Evolutionary conservation across 2,113 vertebrate species (phyloP), one percentile per base, ranked within the genome.

Genomic region (Pungitius pungitius): DNA sequence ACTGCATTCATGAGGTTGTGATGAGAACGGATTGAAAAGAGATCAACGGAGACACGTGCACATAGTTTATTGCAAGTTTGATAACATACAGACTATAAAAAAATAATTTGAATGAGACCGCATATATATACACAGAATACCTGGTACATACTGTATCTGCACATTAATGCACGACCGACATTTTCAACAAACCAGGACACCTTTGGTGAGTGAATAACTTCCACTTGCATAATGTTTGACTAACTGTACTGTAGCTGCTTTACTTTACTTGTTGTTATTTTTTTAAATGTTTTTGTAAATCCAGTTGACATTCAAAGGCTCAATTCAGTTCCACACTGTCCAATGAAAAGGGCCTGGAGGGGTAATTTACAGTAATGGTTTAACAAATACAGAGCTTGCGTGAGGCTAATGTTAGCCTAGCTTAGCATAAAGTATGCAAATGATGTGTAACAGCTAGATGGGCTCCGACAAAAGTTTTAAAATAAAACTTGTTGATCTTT

Each of bases 121-220:
- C 60, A 81, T 70, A 60, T 75, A 73, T 61, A 59, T 51, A 69
- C 65, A 80, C 71, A 75, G 54, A 75, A 56, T 52, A 65, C 66
- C 37, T 54, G 60, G 17, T 65, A 54, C 58, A 52, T 51, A 42
- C 77, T 64, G 35, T 65, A 54, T 64, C 35, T 45, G 20, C n/a
- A 58, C 27, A 65, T 17, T 47, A 27, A 75, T 57, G 74, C 59
- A 59, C 51, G 60, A 39, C 24, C 39, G 24, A 52, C 58, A 12
- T 47, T 59, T 61, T 27, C 35, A 60, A 43, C 27, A 47, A 27
- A 63, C 39, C 52, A 47, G 66, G 10, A 59, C 13, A 33, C 33
- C 24, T 42, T 58, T 64, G 58, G 49, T 39, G 2, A 7, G 2
- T 51, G 7, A 39, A 56, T 18, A 10, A 49, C 35, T 60, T 35